Percentiles rank a stretch among this genome's conserved stretches.
phyloP scores from a whole-genome alignment of 2,888 invertebrate genomes.

The Lasius fuliginosus region DNA sequence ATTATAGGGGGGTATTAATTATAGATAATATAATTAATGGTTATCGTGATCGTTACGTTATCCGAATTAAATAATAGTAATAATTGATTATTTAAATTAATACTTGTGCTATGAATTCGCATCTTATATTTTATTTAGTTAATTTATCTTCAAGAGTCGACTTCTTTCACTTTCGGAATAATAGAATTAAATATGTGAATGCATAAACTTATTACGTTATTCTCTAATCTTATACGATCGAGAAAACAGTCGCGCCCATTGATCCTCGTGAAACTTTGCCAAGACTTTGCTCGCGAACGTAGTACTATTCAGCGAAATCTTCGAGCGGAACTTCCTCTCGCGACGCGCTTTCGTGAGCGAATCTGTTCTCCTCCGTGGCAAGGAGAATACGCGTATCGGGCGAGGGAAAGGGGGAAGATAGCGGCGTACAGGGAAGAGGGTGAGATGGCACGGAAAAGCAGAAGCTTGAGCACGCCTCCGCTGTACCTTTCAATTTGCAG shows the following conservation, averaged over 20 bases:
- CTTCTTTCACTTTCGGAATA: background rate
- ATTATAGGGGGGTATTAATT: background rate
- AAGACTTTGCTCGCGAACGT: constrained; percentile 67
- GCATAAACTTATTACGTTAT: constrained; percentile 24
- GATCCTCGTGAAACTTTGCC: constrained; percentile 61
- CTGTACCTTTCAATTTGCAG: constrained; percentile 81
- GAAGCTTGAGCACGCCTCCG: constrained; percentile 63
- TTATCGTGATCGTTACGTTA: background rate
- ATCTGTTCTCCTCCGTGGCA: constrained; percentile 56
- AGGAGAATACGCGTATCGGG: constrained; percentile 25
- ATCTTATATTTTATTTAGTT: background rate
- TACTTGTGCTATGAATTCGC: background rate
- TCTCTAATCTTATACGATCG: constrained; percentile 33
- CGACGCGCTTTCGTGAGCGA: constrained; percentile 64
- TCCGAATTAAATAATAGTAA: background rate
- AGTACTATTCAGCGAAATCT: constrained; percentile 65
- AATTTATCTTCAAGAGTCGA: background rate
- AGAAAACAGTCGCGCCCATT: constrained; percentile 52
- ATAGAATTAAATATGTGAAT: constrained; percentile 15
- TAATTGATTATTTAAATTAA: background rate
- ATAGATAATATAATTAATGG: background rate
- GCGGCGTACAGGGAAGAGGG: background rate
- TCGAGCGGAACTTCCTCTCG: constrained; percentile 63
- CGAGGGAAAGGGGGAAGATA: constrained; percentile 17
- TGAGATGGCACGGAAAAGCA: constrained; percentile 24